A percentile compares a stretch with the other conserved stretches of the same genome.
Evolutionary conservation across 2,797 vertebrate genomes (phyloP).

Genomic region (Peromyscus eremicus): DNA sequence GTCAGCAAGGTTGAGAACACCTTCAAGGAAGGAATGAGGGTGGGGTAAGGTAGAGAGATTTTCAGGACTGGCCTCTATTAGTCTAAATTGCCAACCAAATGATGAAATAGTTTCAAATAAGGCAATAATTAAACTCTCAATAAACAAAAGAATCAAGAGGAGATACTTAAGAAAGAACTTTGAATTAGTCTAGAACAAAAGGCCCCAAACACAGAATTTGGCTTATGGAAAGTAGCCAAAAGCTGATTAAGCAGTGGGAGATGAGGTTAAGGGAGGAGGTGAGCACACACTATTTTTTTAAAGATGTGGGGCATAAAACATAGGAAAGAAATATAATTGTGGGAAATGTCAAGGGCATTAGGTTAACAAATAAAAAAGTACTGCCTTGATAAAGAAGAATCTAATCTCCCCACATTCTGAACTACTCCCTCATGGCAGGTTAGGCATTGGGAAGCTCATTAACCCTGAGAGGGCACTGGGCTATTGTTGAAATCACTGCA

Average conservation of each 20-base stretch:
- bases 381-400: slow-evolving; percentile 74
- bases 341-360: slow-evolving; percentile 75
- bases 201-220: neutral
- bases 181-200: slow-evolving; percentile 22
- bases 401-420: slow-evolving; percentile 75
- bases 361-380: slow-evolving; percentile 77
- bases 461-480: slow-evolving; percentile 21
- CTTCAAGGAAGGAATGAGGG: neutral
- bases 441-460: slow-evolving; percentile 68
- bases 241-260: slow-evolving; percentile 42
- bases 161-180: slow-evolving; percentile 43
- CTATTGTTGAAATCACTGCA: slow-evolving; percentile 37
- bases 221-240: slow-evolving; percentile 54
- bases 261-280: slow-evolving; percentile 31
- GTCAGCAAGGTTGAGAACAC: neutral
- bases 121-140: neutral
- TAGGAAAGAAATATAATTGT: slow-evolving; percentile 78
- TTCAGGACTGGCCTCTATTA: neutral
- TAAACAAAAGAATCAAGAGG: slow-evolving; percentile 34
- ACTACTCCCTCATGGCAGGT: slow-evolving; percentile 55
- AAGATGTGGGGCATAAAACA: slow-evolving; percentile 47
- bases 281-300: slow-evolving; percentile 9
- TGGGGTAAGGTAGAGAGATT: neutral
- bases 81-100: neutral
- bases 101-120: slow-evolving; percentile 18